Evolutionary conservation across 1,140 invertebrate genomes (phyloP).

Genomic region (Leptopilina boulardi): DNA sequence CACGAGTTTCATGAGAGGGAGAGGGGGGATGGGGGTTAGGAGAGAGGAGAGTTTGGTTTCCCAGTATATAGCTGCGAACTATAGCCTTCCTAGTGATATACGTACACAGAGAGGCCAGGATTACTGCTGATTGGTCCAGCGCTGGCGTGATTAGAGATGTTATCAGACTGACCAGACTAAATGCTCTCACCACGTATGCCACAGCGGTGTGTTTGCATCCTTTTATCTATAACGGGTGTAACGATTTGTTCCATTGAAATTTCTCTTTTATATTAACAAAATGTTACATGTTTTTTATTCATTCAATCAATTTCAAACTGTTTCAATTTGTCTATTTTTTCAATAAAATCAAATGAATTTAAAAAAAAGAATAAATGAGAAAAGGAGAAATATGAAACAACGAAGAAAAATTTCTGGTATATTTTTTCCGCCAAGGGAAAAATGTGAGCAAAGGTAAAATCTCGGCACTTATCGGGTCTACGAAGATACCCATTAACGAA

Average conservation of each 20-base stretch:
- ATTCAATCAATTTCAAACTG: background rate
- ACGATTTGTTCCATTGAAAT: conserved; percentile 47
- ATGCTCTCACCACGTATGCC: conserved; percentile 66
- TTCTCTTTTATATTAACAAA: background rate
- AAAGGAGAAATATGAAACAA: conserved; percentile 71
- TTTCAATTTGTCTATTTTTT: too few species aligned
- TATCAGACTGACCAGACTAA: conserved; percentile 71
- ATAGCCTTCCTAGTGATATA: conserved; percentile 66
- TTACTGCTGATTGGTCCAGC: conserved; percentile 75
- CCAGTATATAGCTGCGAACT: conserved; percentile 66
- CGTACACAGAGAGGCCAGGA: conserved; percentile 70
- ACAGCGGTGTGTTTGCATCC: conserved; percentile 70
- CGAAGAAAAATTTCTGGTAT: too few species aligned
- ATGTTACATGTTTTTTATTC: background rate
- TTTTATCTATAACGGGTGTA: conserved; percentile 56
- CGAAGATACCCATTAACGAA: conserved; percentile 75
- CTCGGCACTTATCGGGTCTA: conserved; percentile 75
- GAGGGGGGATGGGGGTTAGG: too few species aligned
- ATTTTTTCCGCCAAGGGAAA: too few species aligned
- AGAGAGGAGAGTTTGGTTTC: conserved; percentile 60
- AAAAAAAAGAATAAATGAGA: background rate
- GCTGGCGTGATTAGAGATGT: conserved; percentile 75
- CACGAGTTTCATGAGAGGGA: conserved; percentile 62
- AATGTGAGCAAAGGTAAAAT: conserved; percentile 72
- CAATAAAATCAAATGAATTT: background rate